Base-by-base conservation (phyloP, 2,888 invertebrate genomes). In the Parascotia fuliginaria region DNA sequence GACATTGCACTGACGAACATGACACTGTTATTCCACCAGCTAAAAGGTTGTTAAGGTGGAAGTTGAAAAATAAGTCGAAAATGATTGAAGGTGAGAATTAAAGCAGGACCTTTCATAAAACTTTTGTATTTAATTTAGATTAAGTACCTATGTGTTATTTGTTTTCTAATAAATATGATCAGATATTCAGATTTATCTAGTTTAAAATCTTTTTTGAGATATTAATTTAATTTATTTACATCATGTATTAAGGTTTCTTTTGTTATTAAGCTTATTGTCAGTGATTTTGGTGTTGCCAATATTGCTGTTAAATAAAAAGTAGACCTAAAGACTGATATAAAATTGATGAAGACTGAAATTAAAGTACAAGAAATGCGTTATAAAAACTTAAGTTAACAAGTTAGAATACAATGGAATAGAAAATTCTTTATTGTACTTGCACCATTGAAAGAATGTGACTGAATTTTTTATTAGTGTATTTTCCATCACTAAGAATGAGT, bases 1-100 rank as follows among this genome's bases (percentile, higher is more conserved):
- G 81, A 1, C 91, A 92, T 51, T 89, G 87, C 42, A 55, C 43
- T 0, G 70, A 74, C 0, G 45, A 55, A 0, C 91, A 92, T 27
- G 57, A 73, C 1, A 68, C 83, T 13, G 73, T 76, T 1, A 83
- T 89, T 22, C 85, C 87, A 0, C 70, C 77, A 0, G 85, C 85
- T 2, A 87, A 82, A 28, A 77, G 75, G 9, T 54, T 85, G n/a
- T 60, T 84, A 7, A 72, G 64, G 28, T 77, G 71, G 52, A 64
- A 65, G 49, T 15, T 39, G 3, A 63, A 61, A 31, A 46, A 41
- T 3, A 60, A 61, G 13, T 12, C 49, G 37, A 42, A 42, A 38
- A 9, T 51, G 31, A 15, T 63, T 13, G 66, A 62, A 28, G 45
- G 36, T 12, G 33, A 38, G 4, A 33, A 40, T n/a, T 33, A 44